Conservation (phyloP, 2,888 invertebrate genomes). For the Catonia carolina region DNA sequence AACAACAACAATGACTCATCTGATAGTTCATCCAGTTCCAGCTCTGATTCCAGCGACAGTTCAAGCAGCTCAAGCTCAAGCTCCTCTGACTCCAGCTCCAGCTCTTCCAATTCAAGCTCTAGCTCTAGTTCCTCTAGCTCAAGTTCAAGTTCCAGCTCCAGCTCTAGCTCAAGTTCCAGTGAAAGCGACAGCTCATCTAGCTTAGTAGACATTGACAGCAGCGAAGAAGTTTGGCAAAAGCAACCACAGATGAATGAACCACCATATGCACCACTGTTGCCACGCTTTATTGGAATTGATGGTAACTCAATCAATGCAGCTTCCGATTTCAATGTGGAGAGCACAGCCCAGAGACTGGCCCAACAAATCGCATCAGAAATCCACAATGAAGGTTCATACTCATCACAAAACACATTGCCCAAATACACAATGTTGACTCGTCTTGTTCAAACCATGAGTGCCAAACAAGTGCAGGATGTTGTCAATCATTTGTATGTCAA, state of each 20-base stretch:
- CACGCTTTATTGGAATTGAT: constrained; percentile 45
- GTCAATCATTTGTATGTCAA: constrained; percentile 47
- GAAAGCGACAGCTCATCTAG: too few species aligned
- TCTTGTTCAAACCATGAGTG: constrained; percentile 54
- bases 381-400: constrained; percentile 51
- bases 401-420: constrained; percentile 51
- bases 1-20: not conserved
- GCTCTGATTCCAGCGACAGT: constrained; percentile 1
- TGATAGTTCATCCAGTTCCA: not conserved
- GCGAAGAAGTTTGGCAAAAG: constrained; percentile 41
- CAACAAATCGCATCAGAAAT: constrained; percentile 55
- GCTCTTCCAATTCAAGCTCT: constrained; percentile 28
- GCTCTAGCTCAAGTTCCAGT: constrained; percentile 42
- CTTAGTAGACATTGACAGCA: constrained; percentile 41
- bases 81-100: constrained; percentile 24
- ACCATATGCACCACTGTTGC: constrained; percentile 46
- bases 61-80: constrained; percentile 23
- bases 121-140: constrained; percentile 30
- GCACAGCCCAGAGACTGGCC: constrained; percentile 42
- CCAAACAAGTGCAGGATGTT: constrained; percentile 52
- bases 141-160: constrained; percentile 38
- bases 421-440: constrained; percentile 56
- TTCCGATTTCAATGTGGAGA: constrained; percentile 37
- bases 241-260: constrained; percentile 43
- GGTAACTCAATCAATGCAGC: constrained; percentile 44